Evolutionary conservation across 1,140 invertebrate genomes (phyloP), one percentile per base, ranked within the genome.

Genomic region (Cyclina sinensis): DNA sequence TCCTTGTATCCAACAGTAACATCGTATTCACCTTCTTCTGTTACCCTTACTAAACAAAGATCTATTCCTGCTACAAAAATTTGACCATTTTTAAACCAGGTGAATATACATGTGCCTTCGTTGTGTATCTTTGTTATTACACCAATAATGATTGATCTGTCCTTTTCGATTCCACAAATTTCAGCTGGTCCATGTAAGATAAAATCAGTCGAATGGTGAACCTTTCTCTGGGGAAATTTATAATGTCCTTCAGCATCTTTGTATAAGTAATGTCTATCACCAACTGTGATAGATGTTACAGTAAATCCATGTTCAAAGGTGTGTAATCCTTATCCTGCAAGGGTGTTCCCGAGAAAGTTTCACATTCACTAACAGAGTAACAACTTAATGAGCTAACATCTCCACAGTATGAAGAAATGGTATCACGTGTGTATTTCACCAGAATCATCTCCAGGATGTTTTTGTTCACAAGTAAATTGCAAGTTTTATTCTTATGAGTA

Each of bases 221-320:
- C n/a, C n/a, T n/a, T n/a, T n/a, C 65, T n/a, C 30, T 70, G 65
- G 7, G 65, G 65, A 70, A 70, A 70, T 70, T 16, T n/a, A n/a
- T n/a, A 70, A 70, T n/a, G 30, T 27, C 35, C 1, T 16, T 70
- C 30, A n/a, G 18, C 65, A 70, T 70, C 16, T 70, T 70, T 70
- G 30, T 70, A 16, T 16, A 70, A 27, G 30, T 70, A 70, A 70
- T 27, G 30, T 16, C 18, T 27, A 70, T 70, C 27, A n/a, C 27
- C 65, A 70, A 70, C 30, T 70, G 18, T 16, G 16, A 70, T 70
- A 70, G 35, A 70, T 27, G n/a, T n/a, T n/a, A 27, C 18, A n/a
- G 30, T 27, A 35, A 70, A 70, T 27, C 30, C 65, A 32, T 70
- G 18, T n/a, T n/a, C 18, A 70, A 70, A n/a, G 30, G 16, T 16